A percentile compares a stretch with the other conserved stretches of the same genome.
phyloP scores from a whole-genome alignment of 2,888 invertebrate genomes.

The Caenorhabditis sp. region DNA sequence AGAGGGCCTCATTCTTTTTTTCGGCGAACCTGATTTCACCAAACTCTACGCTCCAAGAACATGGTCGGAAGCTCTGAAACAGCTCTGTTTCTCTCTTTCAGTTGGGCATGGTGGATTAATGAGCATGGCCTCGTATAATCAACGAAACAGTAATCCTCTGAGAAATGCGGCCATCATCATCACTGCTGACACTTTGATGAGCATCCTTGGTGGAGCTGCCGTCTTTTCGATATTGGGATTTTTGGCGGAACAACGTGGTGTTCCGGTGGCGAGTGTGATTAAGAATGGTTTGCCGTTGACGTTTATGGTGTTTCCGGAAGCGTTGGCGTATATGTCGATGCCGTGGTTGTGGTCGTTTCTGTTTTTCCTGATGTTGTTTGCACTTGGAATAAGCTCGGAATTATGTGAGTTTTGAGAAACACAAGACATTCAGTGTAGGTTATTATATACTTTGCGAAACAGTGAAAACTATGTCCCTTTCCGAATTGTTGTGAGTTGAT shows the following conservation, averaged over 20 bases:
- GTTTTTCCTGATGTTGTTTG: slow-evolving; percentile 72
- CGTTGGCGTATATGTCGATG: slow-evolving; percentile 69
- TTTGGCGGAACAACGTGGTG: slow-evolving; percentile 38
- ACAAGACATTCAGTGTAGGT: too few species aligned
- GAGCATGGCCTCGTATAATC: slow-evolving; percentile 61
- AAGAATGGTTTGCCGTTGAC: slow-evolving; percentile 71
- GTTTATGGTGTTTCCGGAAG: slow-evolving; percentile 72
- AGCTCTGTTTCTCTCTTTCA: slow-evolving; percentile 63
- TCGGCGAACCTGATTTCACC: slow-evolving; percentile 43
- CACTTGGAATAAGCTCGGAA: slow-evolving; percentile 67
- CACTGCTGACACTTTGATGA: slow-evolving; percentile 57
- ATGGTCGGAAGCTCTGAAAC: slow-evolving; percentile 63
- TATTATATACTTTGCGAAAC: too few species aligned
- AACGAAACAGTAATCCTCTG: slow-evolving; percentile 47
- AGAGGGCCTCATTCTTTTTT: slow-evolving; percentile 53
- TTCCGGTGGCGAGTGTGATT: slow-evolving; percentile 40
- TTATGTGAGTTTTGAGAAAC: slow-evolving; percentile 8
- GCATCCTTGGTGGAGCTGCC: slow-evolving; percentile 53
- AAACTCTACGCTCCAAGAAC: slow-evolving; percentile 50
- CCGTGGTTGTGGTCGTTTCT: slow-evolving; percentile 71
- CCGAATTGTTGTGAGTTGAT: too few species aligned
- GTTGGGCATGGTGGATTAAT: slow-evolving; percentile 63
- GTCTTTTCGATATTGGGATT: slow-evolving; percentile 58
- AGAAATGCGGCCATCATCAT: slow-evolving; percentile 61
- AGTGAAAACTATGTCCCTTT: too few species aligned